phyloP scores from a whole-genome alignment of 2,797 vertebrate genomes.

The Sebastes taczanowskii region DNA sequence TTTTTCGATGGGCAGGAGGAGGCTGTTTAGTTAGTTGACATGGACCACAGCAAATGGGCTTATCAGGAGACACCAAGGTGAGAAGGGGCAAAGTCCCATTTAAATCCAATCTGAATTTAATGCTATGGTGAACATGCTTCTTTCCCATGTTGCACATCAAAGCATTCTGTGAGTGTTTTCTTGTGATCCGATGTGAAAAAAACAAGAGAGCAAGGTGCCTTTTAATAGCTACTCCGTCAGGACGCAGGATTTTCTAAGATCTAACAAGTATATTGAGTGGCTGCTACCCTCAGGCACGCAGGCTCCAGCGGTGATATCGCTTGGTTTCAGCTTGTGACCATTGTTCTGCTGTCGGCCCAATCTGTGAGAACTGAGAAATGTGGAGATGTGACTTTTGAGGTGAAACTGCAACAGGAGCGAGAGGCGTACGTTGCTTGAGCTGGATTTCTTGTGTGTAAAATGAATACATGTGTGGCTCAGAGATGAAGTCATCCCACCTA shows the following conservation, averaged over 20 bases:
- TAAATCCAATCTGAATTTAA: conserved; percentile 67
- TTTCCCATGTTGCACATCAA: conserved; percentile 42
- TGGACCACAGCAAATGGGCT: conserved; percentile 50
- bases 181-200: conserved; percentile 46
- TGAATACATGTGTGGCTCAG: not conserved
- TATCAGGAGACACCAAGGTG: conserved; percentile 63
- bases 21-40: conserved; percentile 53
- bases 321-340: conserved; percentile 23
- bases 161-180: conserved; percentile 26
- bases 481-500: conserved; percentile 52
- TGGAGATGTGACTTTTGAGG: conserved; percentile 29
- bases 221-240: conserved; percentile 40
- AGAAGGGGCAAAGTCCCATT: conserved; percentile 60
- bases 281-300: conserved; percentile 13
- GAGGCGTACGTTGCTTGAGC: not conserved
- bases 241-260: conserved; percentile 34
- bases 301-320: not conserved
- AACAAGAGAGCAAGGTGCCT: conserved; percentile 41
- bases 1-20: conserved; percentile 22
- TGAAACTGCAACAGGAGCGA: conserved; percentile 39
- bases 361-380: conserved; percentile 41
- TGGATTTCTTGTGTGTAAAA: conserved; percentile 2
- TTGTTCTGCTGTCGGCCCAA: conserved; percentile 10
- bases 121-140: conserved; percentile 47
- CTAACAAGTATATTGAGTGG: conserved; percentile 26